Evolutionary conservation across 2,888 invertebrate genomes (phyloP), one percentile per base, ranked within the genome.

Genomic region (Conistra vaccinii): DNA sequence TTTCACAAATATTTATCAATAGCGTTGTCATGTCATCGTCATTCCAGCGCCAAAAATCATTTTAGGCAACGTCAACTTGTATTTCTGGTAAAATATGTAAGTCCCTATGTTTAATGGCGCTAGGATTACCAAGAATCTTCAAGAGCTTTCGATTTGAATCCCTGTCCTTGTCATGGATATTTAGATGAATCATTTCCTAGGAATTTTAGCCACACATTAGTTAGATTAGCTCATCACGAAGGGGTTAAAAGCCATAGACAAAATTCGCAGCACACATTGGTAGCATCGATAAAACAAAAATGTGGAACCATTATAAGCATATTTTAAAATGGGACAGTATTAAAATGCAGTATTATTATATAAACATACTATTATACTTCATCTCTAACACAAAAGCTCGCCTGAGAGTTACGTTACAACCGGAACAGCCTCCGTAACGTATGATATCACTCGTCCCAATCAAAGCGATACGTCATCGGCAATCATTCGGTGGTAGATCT

Each of bases 381-480:
- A 57, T 51, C 53, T 62, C 32, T 57, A 57, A 60, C 35, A 72
- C 69, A 69, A 78, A 69, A 74, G 66, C 58, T 57, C 23, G 35
- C n/a, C 42, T 69, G 32, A 58, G 68, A 63, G 67, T 85, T 74
- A 78, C 39, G 63, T 76, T 69, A 77, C 51, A 68, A 70, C 74
- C 83, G 78, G 75, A 85, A 85, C 74, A 68, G 73, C 57, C 78
- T 77, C 61, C 73, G 69, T 79, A 80, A 65, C 67, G 83, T 78
- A 90, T 91, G 92, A 92, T 89, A 90, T 91, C 91, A 91, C 65
- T 86, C 75, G 69, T 63, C 78, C 79, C 77, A 82, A 86, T 83
- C 78, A 78, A 70, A 74, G 58, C 69, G 72, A 82, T 76, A 84
- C 90, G 91, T 92, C 91, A 91, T 88, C 87, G 79, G 63, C 73